These are phyloP conservation scores for Syrphus vitripennis DNA, from an alignment of 2,888 invertebrate genomes.

Conservation along the genomic window DNA sequence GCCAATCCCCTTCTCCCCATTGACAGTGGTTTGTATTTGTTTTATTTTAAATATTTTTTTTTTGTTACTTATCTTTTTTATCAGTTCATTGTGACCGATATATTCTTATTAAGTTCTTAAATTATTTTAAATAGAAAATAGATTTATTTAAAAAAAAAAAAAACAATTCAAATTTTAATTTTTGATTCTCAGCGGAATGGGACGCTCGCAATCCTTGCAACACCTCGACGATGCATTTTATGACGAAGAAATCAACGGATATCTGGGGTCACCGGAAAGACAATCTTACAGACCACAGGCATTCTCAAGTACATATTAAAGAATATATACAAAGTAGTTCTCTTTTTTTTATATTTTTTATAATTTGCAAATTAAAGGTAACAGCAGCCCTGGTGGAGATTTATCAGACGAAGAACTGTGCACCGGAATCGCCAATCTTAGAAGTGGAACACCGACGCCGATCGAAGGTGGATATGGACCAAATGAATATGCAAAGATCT, in stretches of 20 bases:
- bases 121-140: neutral
- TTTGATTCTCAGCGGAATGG: conserved; percentile 80
- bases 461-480: conserved; percentile 80
- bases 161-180: neutral
- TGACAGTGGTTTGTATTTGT: conserved; percentile 85
- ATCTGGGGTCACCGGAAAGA: conserved; percentile 81
- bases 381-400: conserved; percentile 82
- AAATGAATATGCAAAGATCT: conserved; percentile 81
- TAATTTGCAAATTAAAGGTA: conserved; percentile 74
- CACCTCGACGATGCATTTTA: conserved; percentile 89
- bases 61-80: conserved; percentile 74
- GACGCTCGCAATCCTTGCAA: conserved; percentile 81
- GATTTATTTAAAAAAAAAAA: neutral
- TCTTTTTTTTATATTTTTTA: neutral
- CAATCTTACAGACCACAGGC: conserved; percentile 82
- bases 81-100: conserved; percentile 73
- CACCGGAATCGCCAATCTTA: conserved; percentile 80
- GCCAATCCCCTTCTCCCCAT: conserved; percentile 97
- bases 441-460: conserved; percentile 80
- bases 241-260: conserved; percentile 91
- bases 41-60: conserved; percentile 62
- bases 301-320: conserved; percentile 83
- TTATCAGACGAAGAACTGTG: conserved; percentile 82
- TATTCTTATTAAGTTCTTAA: conserved; percentile 72
- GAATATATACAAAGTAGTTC: no score